These are phyloP conservation scores for Tetramorium parvispinum DNA, from an alignment of 1,140 invertebrate species.

Conservation along the genomic window DNA sequence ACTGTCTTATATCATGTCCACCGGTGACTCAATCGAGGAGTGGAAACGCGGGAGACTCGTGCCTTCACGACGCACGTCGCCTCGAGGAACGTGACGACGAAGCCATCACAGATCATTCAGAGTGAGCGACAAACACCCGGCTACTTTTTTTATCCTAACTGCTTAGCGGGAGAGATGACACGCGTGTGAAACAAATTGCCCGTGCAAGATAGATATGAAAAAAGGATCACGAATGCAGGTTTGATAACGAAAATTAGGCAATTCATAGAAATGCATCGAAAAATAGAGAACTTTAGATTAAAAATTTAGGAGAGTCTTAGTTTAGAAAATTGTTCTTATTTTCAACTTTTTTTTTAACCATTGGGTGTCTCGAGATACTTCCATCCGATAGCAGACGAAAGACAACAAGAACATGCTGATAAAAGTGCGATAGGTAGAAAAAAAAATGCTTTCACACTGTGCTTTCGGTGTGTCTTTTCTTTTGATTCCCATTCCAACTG, in stretches of 20 bases:
- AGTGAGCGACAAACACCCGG: neutral
- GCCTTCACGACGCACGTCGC: neutral
- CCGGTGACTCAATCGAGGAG: constrained; percentile 27
- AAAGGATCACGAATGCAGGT: neutral
- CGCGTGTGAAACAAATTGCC: neutral
- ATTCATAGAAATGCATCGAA: neutral
- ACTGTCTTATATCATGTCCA: constrained; percentile 12
- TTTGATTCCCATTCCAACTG: neutral
- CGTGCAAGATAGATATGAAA: neutral
- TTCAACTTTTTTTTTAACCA: neutral
- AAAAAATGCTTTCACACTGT: constrained; percentile 9
- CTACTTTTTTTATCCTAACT: constrained; percentile 12
- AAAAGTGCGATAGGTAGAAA: neutral
- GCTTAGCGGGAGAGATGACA: neutral
- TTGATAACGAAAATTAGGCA: neutral
- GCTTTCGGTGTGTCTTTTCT: neutral
- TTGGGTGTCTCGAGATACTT: neutral
- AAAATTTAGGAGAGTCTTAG: neutral
- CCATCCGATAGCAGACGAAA: neutral
- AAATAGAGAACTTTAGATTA: neutral
- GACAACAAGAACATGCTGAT: neutral
- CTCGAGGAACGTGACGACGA: neutral
- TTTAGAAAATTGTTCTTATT: neutral
- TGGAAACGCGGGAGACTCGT: constrained; percentile 16
- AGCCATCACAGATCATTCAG: neutral